phyloP scores from a whole-genome alignment of 2,113 vertebrate species.

The Bothrops jararaca region DNA sequence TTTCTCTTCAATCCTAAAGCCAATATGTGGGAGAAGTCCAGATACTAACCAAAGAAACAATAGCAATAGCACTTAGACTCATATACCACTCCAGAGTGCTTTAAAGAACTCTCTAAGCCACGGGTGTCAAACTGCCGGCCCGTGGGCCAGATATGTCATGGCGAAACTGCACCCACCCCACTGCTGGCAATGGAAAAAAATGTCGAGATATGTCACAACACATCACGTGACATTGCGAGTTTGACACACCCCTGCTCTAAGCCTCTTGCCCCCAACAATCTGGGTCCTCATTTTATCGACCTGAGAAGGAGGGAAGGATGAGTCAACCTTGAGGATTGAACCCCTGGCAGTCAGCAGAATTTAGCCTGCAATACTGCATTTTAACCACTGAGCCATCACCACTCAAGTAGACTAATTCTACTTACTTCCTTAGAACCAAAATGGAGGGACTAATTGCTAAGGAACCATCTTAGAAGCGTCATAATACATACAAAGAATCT shows the following conservation, averaged over 20 bases:
- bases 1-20: not conserved
- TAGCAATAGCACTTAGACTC: not conserved
- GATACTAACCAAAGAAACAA: not conserved
- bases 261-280: not conserved
- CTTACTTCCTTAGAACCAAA: not conserved
- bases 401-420: not conserved
- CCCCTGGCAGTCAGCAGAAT: not conserved
- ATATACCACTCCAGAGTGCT: not conserved
- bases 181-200: too few relatives aligned
- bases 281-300: not conserved
- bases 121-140: too few relatives aligned
- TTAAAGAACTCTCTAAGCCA: not conserved
- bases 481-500: too few relatives aligned
- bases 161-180: too few relatives aligned
- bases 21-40: not conserved
- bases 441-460: too few relatives aligned
- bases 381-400: not conserved
- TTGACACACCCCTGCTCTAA: too few relatives aligned
- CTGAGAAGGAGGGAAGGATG: not conserved
- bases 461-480: too few relatives aligned
- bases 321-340: not conserved
- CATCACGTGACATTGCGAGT: too few relatives aligned
- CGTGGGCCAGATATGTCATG: too few relatives aligned
- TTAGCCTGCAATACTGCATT: not conserved
- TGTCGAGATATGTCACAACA: too few relatives aligned